Percentiles rank a stretch among this genome's conserved stretches.
Conservation (phyloP, 2,797 vertebrate species). For the Hirundo rustica region DNA sequence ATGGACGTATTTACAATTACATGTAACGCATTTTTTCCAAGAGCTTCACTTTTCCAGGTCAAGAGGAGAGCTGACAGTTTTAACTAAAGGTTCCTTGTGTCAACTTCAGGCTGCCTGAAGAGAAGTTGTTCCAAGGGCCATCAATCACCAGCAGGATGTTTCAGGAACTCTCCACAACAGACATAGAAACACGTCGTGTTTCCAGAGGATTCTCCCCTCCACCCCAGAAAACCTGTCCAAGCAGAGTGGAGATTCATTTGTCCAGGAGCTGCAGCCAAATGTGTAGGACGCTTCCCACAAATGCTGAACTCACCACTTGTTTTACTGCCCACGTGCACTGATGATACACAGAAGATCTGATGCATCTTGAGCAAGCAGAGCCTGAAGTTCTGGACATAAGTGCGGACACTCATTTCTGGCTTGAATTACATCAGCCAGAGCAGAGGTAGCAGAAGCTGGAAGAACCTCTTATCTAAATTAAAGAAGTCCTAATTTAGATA, state of each 20-base stretch:
- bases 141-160: background rate
- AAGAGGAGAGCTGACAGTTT: background rate
- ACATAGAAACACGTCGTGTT: rapidly evolving
- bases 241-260: background rate
- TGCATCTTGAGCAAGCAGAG: background rate
- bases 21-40: background rate
- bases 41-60: background rate
- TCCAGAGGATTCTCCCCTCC: background rate
- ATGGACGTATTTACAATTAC: background rate
- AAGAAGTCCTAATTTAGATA: background rate
- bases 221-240: background rate
- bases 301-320: background rate
- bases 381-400: background rate
- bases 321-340: background rate
- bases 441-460: background rate
- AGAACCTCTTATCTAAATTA: background rate
- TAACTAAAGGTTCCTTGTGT: background rate
- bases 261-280: background rate
- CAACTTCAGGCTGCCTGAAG: background rate
- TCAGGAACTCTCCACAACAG: background rate
- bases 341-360: background rate
- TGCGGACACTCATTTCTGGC: background rate
- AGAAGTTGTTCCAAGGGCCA: background rate
- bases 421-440: background rate
- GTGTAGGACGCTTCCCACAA: background rate